Conservation (phyloP, 2,113 vertebrate species). For the Trematomus loennbergii region DNA sequence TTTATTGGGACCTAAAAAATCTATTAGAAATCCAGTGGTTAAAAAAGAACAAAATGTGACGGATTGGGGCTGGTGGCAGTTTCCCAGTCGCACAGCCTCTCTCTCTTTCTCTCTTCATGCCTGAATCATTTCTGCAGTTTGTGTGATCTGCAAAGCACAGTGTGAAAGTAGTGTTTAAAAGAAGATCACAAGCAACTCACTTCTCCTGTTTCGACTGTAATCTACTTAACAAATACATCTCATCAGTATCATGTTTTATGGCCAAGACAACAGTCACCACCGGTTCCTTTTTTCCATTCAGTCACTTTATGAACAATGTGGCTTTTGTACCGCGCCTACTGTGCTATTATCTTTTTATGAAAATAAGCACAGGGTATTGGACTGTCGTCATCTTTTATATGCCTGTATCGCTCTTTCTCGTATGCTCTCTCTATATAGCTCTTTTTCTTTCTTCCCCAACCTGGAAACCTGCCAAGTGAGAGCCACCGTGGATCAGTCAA, state of each 20-base stretch:
- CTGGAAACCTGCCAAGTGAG: conserved; percentile 72
- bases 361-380: conserved; percentile 69
- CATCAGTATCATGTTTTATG: conserved; percentile 66
- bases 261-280: conserved; percentile 43
- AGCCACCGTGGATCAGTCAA: conserved; percentile 61
- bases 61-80: conserved; percentile 65
- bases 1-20: conserved; percentile 75
- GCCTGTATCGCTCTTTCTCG: conserved; percentile 63
- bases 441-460: conserved; percentile 35
- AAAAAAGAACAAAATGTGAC: conserved; percentile 72
- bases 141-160: conserved; percentile 56
- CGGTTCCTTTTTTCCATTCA: conserved; percentile 66
- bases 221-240: conserved; percentile 60
- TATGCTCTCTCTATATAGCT: conserved; percentile 16
- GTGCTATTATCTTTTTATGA: conserved; percentile 76
- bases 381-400: conserved; percentile 71
- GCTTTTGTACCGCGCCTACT: conserved; percentile 64
- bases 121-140: conserved; percentile 54
- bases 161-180: conserved; percentile 59
- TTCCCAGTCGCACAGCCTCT: conserved; percentile 29
- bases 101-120: conserved; percentile 44
- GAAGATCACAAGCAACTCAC: conserved; percentile 47
- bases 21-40: conserved; percentile 69
- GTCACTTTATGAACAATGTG: conserved; percentile 69
- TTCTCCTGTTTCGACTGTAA: conserved; percentile 66